Evolutionary conservation across 2,113 vertebrate species (phyloP).

Genomic region (Otus sunia): DNA sequence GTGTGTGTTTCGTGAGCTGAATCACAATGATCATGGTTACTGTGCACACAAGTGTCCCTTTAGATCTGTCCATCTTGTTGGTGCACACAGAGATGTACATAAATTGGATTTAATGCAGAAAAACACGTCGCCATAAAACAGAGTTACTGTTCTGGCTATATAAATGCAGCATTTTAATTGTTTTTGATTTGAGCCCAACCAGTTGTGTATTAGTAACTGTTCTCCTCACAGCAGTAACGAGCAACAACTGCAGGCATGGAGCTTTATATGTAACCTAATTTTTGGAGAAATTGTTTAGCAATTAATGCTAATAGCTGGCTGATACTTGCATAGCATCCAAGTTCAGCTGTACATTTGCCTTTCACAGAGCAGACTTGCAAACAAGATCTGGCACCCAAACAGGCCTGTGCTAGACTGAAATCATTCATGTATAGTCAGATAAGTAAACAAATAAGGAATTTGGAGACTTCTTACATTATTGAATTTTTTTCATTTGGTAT

Average conservation of each 20-base stretch:
- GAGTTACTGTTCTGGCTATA: neutral
- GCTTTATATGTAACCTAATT: slow-evolving; percentile 7
- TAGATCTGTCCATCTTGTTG: neutral
- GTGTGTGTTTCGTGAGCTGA: neutral
- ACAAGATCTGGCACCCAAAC: slow-evolving; percentile 55
- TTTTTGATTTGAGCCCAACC: neutral
- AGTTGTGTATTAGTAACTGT: neutral
- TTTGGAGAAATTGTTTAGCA: neutral
- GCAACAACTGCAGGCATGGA: neutral
- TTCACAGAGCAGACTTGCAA: slow-evolving; percentile 58
- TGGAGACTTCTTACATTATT: slow-evolving; percentile 18
- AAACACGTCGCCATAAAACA: neutral
- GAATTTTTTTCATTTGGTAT: neutral
- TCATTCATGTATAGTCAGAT: slow-evolving; percentile 53
- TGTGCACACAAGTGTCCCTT: neutral
- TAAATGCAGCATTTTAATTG: neutral
- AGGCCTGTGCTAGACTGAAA: slow-evolving; percentile 65
- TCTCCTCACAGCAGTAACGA: neutral
- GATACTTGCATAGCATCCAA: neutral
- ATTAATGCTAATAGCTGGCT: slow-evolving; percentile 9
- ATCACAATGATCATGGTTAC: rapidly evolving
- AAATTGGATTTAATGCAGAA: neutral
- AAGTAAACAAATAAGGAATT: slow-evolving; percentile 71
- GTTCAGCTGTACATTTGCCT: slow-evolving; percentile 20
- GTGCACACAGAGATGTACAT: neutral